Conservation (phyloP, 2,797 vertebrate species). For the Chloroceryle inda region DNA sequence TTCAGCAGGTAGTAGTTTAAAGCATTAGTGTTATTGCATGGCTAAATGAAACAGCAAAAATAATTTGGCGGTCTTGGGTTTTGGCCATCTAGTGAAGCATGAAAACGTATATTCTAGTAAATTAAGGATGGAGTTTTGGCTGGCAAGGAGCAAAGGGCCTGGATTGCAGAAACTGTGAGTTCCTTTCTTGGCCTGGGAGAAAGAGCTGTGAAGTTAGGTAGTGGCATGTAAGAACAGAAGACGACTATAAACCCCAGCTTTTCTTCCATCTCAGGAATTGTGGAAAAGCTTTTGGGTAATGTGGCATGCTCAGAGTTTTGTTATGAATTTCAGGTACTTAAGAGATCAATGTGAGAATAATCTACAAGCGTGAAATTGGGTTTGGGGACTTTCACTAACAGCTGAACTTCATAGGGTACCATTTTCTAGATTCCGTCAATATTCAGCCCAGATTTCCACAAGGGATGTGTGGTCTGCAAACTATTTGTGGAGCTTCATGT, state of each 20-base stretch:
- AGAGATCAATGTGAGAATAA: not conserved
- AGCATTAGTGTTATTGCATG: not conserved
- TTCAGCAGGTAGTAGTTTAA: not conserved
- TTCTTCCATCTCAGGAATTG: not conserved
- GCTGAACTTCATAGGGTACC: not conserved
- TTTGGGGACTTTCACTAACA: not conserved
- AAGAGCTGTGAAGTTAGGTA: not conserved
- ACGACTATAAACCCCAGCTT: not conserved
- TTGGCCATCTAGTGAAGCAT: not conserved
- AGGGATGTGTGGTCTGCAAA: not conserved
- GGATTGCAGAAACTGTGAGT: not conserved
- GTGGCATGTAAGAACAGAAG: not conserved
- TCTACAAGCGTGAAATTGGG: not conserved
- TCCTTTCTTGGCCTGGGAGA: not conserved
- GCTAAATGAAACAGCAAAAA: slow-evolving; percentile 22
- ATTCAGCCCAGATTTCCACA: not conserved
- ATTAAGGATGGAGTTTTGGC: not conserved
- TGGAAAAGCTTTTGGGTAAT: not conserved
- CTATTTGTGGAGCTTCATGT: not conserved
- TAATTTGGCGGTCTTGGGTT: not conserved
- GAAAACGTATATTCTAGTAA: not conserved
- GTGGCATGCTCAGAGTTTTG: not conserved
- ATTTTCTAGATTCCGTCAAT: not conserved
- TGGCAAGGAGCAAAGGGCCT: not conserved
- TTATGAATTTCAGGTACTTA: not conserved